Conservation (phyloP, 2,888 invertebrate genomes). For the Parapristionchus giblindavisi region DNA sequence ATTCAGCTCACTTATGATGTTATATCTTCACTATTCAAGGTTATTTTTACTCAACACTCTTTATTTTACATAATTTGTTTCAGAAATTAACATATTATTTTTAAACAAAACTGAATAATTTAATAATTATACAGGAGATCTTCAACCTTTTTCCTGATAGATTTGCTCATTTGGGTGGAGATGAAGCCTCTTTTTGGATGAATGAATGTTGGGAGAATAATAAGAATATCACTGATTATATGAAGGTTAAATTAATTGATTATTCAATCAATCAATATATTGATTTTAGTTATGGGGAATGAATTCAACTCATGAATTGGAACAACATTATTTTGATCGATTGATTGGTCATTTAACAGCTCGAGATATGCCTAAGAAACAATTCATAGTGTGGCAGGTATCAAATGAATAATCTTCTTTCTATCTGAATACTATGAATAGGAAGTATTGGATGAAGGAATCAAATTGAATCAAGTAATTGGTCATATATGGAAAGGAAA, state of each 20-base stretch:
- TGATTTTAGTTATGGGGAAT: conserved; percentile 37
- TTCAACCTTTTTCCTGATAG: conserved; percentile 37
- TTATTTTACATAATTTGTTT: neutral
- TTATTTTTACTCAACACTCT: neutral
- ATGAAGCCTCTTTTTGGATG: conserved; percentile 38
- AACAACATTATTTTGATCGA: conserved; percentile 39
- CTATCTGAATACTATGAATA: neutral
- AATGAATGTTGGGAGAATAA: conserved; percentile 38
- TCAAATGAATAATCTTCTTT: neutral
- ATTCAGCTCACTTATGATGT: conserved; percentile 32
- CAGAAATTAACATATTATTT: no score
- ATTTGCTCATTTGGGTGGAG: conserved; percentile 38
- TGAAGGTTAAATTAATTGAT: conserved; percentile 27
- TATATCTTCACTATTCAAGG: conserved; percentile 32
- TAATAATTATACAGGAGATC: conserved; percentile 28
- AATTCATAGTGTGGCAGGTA: conserved; percentile 43
- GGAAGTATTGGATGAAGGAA: conserved; percentile 39
- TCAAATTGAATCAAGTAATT: conserved; percentile 18
- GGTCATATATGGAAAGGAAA: conserved; percentile 40
- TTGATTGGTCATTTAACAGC: conserved; percentile 30
- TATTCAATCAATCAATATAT: neutral
- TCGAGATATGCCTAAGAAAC: conserved; percentile 39
- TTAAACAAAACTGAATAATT: neutral
- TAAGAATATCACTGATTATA: conserved; percentile 35
- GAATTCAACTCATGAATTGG: conserved; percentile 33